Evolutionary conservation across 2,888 invertebrate species (phyloP).

Genomic region (Laothoe populi): DNA sequence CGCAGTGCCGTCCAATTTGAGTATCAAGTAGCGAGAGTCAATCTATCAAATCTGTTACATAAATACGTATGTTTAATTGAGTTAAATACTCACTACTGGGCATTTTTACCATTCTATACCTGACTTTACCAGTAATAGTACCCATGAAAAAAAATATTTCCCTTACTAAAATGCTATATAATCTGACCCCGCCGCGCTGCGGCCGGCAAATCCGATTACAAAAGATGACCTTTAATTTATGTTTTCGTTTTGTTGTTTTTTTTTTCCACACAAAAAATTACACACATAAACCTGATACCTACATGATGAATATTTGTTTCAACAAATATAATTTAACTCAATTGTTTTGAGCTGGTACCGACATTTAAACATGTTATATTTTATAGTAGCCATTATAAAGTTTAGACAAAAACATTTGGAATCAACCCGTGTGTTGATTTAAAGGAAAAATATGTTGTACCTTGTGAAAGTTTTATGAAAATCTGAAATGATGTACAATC

Average conservation of each 20-base stretch:
- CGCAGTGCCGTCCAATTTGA: too few species aligned
- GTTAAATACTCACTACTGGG: too few species aligned
- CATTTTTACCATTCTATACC: too few species aligned
- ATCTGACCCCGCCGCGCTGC: neutral
- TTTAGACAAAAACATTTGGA: neutral
- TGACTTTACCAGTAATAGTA: too few species aligned
- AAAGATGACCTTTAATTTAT: neutral
- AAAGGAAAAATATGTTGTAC: neutral
- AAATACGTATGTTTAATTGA: too few species aligned
- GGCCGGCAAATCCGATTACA: neutral
- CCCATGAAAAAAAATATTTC: too few species aligned
- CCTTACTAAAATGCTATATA: neutral
- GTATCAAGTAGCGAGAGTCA: too few species aligned
- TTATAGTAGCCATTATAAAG: neutral
- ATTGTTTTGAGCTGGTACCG: constrained; percentile 8
- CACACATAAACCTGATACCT: constrained; percentile 1
- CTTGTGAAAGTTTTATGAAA: constrained; percentile 5
- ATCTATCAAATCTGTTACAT: too few species aligned
- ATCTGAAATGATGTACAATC: constrained; percentile 5
- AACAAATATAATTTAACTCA: constrained; percentile 8
- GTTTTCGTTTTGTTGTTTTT: neutral
- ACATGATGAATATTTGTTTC: neutral
- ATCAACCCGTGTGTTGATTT: neutral
- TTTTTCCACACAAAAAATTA: constrained; percentile 3
- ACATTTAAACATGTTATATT: constrained; percentile 6